Evolutionary conservation across 2,113 vertebrate species (phyloP).

Genomic region (Leucopsar rothschildi): DNA sequence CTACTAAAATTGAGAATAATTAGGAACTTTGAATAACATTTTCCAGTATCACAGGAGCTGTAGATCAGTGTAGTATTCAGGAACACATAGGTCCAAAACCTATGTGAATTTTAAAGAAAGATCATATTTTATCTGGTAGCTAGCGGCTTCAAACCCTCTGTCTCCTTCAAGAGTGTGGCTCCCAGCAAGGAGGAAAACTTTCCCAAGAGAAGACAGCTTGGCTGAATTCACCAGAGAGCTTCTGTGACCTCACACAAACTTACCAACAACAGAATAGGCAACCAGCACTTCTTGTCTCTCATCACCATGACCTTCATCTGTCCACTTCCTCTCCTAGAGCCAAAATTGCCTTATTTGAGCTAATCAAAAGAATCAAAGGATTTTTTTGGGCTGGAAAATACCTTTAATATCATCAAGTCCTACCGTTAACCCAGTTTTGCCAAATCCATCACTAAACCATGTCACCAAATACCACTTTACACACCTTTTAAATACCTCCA

Average conservation of each 20-base stretch:
- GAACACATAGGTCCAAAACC: neutral
- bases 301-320: neutral
- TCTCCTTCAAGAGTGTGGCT: neutral
- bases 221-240: neutral
- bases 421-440: neutral
- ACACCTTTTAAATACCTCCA: neutral
- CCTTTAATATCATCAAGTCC: fast-evolving
- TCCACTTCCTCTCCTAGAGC: neutral
- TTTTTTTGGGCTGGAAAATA: neutral
- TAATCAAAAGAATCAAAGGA: neutral
- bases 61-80: neutral
- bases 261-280: neutral
- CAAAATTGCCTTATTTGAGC: neutral
- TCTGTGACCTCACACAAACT: neutral
- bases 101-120: neutral
- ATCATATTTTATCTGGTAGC: neutral
- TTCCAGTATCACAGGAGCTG: neutral
- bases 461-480: neutral
- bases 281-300: neutral
- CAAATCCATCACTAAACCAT: neutral
- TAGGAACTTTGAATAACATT: neutral
- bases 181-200: neutral
- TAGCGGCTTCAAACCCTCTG: neutral
- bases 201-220: neutral
- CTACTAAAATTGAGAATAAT: neutral